phyloP scores from a whole-genome alignment of 2,113 vertebrate genomes.

The Cricetomys ansorgei region DNA sequence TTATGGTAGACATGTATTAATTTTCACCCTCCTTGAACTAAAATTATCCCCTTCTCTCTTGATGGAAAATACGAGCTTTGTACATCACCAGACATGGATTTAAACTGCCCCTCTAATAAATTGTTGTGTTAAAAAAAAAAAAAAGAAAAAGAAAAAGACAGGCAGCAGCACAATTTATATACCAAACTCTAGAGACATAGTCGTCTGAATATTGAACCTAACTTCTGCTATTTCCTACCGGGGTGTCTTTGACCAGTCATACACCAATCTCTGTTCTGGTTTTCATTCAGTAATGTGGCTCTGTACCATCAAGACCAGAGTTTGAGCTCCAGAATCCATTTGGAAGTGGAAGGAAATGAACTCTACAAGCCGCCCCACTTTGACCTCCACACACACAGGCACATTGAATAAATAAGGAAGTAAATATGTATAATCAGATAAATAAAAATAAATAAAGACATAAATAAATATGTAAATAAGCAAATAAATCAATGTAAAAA shows the following conservation, averaged over 20 bases:
- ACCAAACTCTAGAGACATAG: background rate
- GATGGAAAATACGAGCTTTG: background rate
- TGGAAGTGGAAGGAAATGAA: background rate
- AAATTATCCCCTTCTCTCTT: background rate
- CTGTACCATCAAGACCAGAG: background rate
- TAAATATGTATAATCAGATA: too few species aligned
- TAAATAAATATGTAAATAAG: too few species aligned
- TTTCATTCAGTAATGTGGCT: background rate
- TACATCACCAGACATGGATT: background rate
- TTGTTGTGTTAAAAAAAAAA: background rate
- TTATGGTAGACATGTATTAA: background rate
- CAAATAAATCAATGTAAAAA: background rate
- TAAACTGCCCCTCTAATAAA: background rate
- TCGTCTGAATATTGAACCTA: background rate
- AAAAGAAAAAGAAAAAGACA: background rate
- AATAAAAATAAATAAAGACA: too few species aligned
- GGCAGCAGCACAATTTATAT: background rate
- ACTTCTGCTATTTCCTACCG: background rate
- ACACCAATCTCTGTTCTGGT: background rate
- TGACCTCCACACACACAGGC: background rate
- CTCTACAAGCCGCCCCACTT: background rate
- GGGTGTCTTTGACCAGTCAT: background rate
- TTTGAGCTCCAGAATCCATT: background rate
- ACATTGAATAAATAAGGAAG: background rate
- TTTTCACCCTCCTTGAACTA: background rate